Conservation (phyloP, 2,888 invertebrate species). For the Rhagonycha lutea region DNA sequence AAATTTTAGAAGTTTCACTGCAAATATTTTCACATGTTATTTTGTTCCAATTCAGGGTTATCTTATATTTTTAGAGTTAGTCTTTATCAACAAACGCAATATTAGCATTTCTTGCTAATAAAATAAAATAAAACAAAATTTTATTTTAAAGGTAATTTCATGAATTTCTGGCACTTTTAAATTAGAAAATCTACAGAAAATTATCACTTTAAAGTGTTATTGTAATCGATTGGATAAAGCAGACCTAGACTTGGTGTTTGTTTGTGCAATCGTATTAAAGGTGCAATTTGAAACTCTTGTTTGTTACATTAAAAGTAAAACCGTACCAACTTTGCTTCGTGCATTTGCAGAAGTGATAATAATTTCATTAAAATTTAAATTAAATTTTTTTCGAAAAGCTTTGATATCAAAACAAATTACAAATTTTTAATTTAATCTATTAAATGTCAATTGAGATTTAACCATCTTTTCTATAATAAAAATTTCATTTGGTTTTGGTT, state of each 20-base stretch:
- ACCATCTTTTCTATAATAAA: not conserved
- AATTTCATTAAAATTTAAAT: not conserved
- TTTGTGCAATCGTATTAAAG: not conserved
- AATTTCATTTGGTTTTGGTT: constrained; percentile 18
- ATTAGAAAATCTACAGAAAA: no score
- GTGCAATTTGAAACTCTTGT: not conserved
- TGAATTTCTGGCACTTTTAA: no score
- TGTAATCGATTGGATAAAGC: not conserved
- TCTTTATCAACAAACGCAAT: not conserved
- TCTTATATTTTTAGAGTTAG: not conserved
- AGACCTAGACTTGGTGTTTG: not conserved
- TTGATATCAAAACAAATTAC: not conserved
- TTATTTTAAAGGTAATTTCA: no score
- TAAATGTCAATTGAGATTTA: not conserved
- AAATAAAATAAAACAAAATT: not conserved
- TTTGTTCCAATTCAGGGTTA: not conserved
- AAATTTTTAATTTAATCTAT: not conserved
- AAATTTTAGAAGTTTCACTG: not conserved
- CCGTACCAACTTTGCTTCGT: not conserved
- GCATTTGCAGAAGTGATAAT: not conserved
- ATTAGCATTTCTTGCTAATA: not conserved
- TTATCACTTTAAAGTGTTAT: not conserved
- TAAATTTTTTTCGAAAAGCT: not conserved
- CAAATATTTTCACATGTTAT: not conserved
- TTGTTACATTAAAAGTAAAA: not conserved